Conservation (phyloP, 53 echinoderm and acorn worm species). For the Pentamera pediparva region DNA sequence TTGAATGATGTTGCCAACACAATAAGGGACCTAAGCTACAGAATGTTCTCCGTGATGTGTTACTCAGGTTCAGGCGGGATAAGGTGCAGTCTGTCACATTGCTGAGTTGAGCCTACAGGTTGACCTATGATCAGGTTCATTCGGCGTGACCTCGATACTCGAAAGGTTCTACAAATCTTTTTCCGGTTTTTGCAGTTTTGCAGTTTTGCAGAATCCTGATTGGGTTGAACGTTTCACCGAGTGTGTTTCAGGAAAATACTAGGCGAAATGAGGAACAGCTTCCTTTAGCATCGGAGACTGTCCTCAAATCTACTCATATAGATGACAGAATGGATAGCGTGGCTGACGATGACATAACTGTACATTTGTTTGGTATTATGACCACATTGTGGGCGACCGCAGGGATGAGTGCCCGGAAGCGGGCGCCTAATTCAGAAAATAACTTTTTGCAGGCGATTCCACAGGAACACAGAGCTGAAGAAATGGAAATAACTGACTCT, state of each 20-base stretch:
- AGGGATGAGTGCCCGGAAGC: slow-evolving; percentile 19
- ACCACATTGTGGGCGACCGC: slow-evolving; percentile 25
- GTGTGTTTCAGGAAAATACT: slow-evolving; percentile 35
- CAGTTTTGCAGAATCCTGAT: slow-evolving; percentile 38
- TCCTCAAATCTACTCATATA: slow-evolving; percentile 14
- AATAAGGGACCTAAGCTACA: slow-evolving; percentile 37
- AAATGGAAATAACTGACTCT: slow-evolving; percentile 22
- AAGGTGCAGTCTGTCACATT: slow-evolving; percentile 29
- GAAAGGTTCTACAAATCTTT: background rate
- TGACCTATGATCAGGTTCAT: slow-evolving; percentile 16
- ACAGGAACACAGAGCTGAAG: slow-evolving; percentile 25
- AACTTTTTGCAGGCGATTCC: slow-evolving; percentile 19
- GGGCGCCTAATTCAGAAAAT: slow-evolving; percentile 20
- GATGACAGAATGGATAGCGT: slow-evolving; percentile 48
- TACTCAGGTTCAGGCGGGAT: slow-evolving; percentile 21
- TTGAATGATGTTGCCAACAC: slow-evolving; percentile 31
- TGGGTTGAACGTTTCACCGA: slow-evolving; percentile 44
- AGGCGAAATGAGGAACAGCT: background rate
- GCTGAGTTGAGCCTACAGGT: slow-evolving; percentile 46
- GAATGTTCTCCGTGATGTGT: slow-evolving; percentile 30
- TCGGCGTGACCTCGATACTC: slow-evolving; percentile 21
- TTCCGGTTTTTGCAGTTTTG: too few relatives aligned
- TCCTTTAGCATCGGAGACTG: slow-evolving; percentile 1
- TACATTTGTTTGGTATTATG: slow-evolving; percentile 35
- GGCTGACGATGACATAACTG: slow-evolving; percentile 28